phyloP scores from a whole-genome alignment of 2,797 vertebrate genomes.

The Esox lucius region DNA sequence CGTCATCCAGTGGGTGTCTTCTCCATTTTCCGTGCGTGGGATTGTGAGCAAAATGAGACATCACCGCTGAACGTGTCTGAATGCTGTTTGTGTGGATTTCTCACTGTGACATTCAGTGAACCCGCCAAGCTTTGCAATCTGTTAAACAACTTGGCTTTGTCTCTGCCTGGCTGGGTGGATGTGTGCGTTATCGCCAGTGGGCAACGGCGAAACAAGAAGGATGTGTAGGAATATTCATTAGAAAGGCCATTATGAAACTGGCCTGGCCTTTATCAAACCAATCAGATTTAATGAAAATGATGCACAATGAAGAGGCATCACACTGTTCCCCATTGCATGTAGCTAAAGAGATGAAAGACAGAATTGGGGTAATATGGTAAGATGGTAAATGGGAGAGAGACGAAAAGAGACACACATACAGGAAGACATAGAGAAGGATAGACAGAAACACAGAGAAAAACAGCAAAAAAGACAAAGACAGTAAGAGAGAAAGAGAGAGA shows the following conservation, averaged over 20 bases:
- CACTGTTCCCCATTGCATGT: neutral
- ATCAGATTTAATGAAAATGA: slow-evolving; percentile 26
- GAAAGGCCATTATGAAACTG: slow-evolving; percentile 51
- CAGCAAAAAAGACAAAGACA: slow-evolving; percentile 1
- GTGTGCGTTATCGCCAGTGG: slow-evolving; percentile 39
- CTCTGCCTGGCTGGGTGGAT: slow-evolving; percentile 26
- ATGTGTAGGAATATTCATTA: slow-evolving; percentile 58
- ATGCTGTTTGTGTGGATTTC: slow-evolving; percentile 25
- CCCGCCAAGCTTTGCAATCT: slow-evolving; percentile 49
- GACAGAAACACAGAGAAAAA: slow-evolving; percentile 35
- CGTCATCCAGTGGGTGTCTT: neutral
- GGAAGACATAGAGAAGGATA: neutral
- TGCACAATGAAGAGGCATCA: slow-evolving; percentile 22
- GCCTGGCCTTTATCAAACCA: slow-evolving; percentile 50
- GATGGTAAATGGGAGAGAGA: neutral
- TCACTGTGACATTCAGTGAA: slow-evolving; percentile 28
- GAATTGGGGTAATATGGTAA: neutral
- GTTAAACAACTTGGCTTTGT: slow-evolving; percentile 55
- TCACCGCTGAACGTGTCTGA: slow-evolving; percentile 18
- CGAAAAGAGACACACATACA: neutral
- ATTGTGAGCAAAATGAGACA: neutral
- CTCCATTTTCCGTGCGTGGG: neutral
- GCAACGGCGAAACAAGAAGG: slow-evolving; percentile 32
- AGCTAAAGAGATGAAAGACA: slow-evolving; percentile 7
- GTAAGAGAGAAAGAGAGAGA: neutral